Base-by-base conservation (phyloP, 2,888 invertebrate genomes). In the Rhimphoctona megacephalus region DNA sequence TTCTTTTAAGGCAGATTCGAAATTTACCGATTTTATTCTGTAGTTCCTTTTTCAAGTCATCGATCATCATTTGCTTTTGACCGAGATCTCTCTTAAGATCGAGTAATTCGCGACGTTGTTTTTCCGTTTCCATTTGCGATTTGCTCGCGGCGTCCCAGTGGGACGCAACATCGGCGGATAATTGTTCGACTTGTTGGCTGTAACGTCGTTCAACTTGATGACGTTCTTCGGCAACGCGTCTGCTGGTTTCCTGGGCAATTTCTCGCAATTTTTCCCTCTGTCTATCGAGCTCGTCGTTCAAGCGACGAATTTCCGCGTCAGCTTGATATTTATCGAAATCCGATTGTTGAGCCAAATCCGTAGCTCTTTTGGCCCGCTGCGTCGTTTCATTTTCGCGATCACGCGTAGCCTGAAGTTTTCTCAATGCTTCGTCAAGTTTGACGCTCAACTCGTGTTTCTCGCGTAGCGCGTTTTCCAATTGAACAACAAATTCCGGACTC, bases 131-230 rank as follows among this genome's bases (percentile, higher is more conserved):
- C 91, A 98, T 91, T 94, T 96, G 93, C 1, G 92, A 92, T 91
- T 97, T 97, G 72, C 97, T 96, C 0, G 97, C 96, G 61, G 96
- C 96, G 91, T 98, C 98, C 96, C 97, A 97, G 92, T 98, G 98
- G 1, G 96, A 96, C 0, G 97, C 97, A 36, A 97, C 95, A 90
- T 98, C 98, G 8, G 97, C 96, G 33, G 97, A 97, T 67, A 98
- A 94, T 90, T 98, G 97, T 92, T 98, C 98, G 85, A 97, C 96
- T 91, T 95, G 95, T 87, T 96, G 96, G 85, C 96, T 96, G 93
- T 97, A 97, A 0, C 97, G 95, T 69, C 97, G 95, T 91, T 97
- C 97, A 0, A 97, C 96, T 54, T 96, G 96, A 88, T 96, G 96
- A 46, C 97, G 95, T 93, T 97, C 97, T 78, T 97, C 97, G 14